phyloP scores from a whole-genome alignment of 2,888 invertebrate species.

The Pseudanteris insignis region DNA sequence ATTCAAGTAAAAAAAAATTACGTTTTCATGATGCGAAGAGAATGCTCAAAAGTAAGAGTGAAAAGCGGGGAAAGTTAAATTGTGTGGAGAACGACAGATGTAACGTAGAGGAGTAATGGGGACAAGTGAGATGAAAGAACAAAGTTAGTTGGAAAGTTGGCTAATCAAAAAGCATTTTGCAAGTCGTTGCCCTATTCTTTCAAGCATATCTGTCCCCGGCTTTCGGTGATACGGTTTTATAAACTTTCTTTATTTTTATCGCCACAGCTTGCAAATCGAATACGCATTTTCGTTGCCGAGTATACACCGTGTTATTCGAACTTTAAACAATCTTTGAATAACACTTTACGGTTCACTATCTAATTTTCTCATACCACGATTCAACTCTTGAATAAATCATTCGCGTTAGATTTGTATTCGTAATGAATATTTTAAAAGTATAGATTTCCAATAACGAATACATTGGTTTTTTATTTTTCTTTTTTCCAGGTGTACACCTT shows the following conservation, averaged over 20 bases:
- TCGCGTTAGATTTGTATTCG: too few species aligned
- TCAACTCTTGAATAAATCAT: too few species aligned
- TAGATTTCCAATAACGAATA: too few species aligned
- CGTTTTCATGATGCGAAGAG: constrained; percentile 28
- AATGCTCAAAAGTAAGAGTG: constrained; percentile 35
- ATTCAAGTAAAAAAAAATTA: constrained; percentile 19
- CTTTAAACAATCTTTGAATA: background rate
- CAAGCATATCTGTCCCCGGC: background rate
- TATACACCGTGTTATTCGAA: background rate
- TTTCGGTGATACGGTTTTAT: background rate
- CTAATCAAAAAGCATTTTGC: constrained; percentile 32
- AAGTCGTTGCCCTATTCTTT: constrained; percentile 17
- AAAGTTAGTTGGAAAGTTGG: constrained; percentile 34
- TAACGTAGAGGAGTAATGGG: constrained; percentile 3
- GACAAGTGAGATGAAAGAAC: constrained; percentile 9
- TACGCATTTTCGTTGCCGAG: too few species aligned
- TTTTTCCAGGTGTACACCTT: too few species aligned
- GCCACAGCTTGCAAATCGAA: background rate
- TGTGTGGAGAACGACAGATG: constrained; percentile 19
- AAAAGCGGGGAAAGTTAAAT: constrained; percentile 39
- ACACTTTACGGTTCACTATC: too few species aligned
- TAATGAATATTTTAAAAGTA: too few species aligned
- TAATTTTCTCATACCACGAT: background rate
- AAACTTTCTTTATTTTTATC: background rate
- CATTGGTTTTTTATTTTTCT: too few species aligned